Conservation (phyloP, 2,113 vertebrate genomes). For the Neolamprologus brichardi region DNA sequence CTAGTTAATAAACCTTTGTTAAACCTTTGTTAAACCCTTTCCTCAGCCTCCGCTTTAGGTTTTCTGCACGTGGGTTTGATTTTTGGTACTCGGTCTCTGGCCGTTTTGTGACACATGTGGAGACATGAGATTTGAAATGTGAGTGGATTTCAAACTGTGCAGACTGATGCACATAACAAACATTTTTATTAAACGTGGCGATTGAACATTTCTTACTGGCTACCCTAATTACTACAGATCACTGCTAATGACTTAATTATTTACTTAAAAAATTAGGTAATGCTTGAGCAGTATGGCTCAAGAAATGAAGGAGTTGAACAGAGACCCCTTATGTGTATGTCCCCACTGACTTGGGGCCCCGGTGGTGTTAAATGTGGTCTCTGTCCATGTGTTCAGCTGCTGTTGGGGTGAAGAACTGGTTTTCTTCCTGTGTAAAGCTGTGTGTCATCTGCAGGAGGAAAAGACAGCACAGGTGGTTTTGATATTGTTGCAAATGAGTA, state of each 20-base stretch:
- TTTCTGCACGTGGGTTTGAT: too few species aligned
- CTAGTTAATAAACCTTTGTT: too few species aligned
- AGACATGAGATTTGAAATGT: background rate
- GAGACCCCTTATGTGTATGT: background rate
- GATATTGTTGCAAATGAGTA: background rate
- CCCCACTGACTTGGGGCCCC: background rate
- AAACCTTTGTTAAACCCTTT: too few species aligned
- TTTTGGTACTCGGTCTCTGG: too few species aligned
- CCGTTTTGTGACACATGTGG: too few species aligned
- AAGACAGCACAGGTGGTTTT: background rate
- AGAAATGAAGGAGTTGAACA: background rate
- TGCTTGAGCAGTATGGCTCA: background rate
- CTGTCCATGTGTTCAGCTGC: background rate
- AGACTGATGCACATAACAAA: background rate
- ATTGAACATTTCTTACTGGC: background rate
- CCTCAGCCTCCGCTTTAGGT: too few species aligned
- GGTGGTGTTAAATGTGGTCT: accelerated
- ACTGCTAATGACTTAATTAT: background rate
- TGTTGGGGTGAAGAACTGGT: background rate
- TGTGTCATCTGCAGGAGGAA: background rate
- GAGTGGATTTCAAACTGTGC: background rate
- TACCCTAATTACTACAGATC: background rate
- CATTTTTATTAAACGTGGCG: background rate
- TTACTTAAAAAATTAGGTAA: background rate
- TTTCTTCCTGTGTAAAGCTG: background rate